phyloP scores from a whole-genome alignment of 2,113 vertebrate species.

The Prunella fulvescens region DNA sequence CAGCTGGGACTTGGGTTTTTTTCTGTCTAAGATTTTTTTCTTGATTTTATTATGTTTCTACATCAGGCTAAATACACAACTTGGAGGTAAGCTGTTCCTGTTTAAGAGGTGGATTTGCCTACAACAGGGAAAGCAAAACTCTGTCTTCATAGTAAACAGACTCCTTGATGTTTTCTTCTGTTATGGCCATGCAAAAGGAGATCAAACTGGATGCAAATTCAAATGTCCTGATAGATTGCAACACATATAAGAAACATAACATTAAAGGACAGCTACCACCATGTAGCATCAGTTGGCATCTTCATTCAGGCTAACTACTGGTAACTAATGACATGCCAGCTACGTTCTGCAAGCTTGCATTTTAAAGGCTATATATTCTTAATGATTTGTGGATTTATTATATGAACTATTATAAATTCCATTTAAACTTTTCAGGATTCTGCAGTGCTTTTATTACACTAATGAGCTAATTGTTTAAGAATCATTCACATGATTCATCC shows the following conservation, averaged over 20 bases:
- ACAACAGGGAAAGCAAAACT: background rate
- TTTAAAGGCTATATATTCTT: background rate
- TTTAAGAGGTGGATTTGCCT: background rate
- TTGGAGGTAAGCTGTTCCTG: background rate
- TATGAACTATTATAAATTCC: slow-evolving; percentile 4
- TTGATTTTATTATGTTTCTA: background rate
- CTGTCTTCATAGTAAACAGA: background rate
- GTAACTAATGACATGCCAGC: background rate
- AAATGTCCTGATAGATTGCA: background rate
- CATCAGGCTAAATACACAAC: background rate
- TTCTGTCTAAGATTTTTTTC: background rate
- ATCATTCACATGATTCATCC: slow-evolving; percentile 57
- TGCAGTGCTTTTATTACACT: slow-evolving; percentile 51
- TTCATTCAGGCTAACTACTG: background rate
- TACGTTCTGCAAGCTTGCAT: background rate
- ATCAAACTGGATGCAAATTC: background rate
- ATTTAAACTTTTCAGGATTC: slow-evolving; percentile 13
- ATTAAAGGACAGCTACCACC: background rate
- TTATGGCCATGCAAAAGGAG: background rate
- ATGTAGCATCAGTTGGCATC: background rate
- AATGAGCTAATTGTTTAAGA: slow-evolving; percentile 70
- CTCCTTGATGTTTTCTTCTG: background rate
- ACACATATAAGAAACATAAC: background rate
- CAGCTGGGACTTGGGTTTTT: background rate
- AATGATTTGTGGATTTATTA: background rate